Percentiles rank a stretch among this genome's conserved stretches.
Evolutionary conservation across 2,797 vertebrate species (phyloP).

Genomic region (Anabacerthia variegaticeps): DNA sequence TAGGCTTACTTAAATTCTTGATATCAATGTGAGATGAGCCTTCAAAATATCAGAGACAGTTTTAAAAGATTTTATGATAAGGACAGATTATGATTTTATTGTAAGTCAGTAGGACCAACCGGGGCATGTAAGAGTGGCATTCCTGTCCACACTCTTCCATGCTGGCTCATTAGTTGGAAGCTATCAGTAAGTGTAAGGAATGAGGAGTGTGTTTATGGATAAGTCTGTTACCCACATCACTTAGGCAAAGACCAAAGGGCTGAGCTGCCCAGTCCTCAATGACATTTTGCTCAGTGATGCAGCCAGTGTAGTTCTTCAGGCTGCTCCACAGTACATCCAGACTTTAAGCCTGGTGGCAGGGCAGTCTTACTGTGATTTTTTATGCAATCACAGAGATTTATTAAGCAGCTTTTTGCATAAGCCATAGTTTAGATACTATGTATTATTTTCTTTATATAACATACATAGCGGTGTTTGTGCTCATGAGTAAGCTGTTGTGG

Average conservation of each 20-base stretch:
- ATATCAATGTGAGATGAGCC: background rate
- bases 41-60: background rate
- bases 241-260: background rate
- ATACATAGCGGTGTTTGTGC: background rate
- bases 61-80: background rate
- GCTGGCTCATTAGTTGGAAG: constrained; percentile 1
- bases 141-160: background rate
- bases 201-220: background rate
- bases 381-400: background rate
- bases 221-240: background rate
- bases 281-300: background rate
- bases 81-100: background rate
- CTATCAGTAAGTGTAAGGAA: background rate
- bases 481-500: background rate
- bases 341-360: background rate
- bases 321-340: background rate
- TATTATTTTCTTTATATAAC: background rate
- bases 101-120: background rate
- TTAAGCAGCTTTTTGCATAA: background rate
- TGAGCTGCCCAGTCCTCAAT: background rate
- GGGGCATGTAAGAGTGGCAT: background rate
- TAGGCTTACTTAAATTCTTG: background rate
- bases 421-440: background rate
- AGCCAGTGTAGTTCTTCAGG: background rate
- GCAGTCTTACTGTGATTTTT: background rate